Percentiles rank a stretch among this genome's conserved stretches.
phyloP scores from a whole-genome alignment of 2,888 invertebrate species.

The Euphydryas editha region DNA sequence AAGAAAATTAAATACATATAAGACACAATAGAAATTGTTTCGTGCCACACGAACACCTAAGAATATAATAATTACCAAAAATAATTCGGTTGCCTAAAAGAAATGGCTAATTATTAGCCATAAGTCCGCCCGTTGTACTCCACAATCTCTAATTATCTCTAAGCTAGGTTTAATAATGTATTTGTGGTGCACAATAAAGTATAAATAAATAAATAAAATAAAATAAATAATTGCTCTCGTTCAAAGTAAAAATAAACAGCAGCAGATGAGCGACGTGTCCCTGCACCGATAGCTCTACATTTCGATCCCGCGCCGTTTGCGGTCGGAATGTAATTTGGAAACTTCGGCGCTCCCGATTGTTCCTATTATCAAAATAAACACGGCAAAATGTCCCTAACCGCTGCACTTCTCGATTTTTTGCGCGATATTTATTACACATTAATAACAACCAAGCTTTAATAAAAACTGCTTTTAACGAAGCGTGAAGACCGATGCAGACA shows the following conservation, averaged over 20 bases:
- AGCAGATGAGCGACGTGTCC: neutral
- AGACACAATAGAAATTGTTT: too few relatives aligned
- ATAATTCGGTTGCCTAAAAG: too few relatives aligned
- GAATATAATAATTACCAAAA: too few relatives aligned
- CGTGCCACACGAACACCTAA: too few relatives aligned
- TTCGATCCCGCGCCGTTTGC: neutral
- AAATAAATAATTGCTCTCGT: too few relatives aligned
- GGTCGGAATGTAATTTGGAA: slow-evolving; percentile 6
- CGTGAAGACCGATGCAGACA: slow-evolving; percentile 8
- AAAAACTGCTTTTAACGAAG: slow-evolving; percentile 14
- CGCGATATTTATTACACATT: slow-evolving; percentile 11
- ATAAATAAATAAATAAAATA: too few relatives aligned
- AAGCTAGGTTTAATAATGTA: too few relatives aligned
- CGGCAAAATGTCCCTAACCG: slow-evolving; percentile 9
- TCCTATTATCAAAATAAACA: slow-evolving; percentile 10
- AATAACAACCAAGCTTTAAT: slow-evolving; percentile 9
- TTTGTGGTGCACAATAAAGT: too few relatives aligned
- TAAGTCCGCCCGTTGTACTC: too few relatives aligned
- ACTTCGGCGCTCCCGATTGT: neutral
- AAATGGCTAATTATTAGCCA: too few relatives aligned
- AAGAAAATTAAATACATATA: too few relatives aligned
- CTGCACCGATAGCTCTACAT: neutral
- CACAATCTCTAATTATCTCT: too few relatives aligned
- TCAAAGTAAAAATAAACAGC: neutral
- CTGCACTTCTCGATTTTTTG: neutral